Percentiles rank a stretch among this genome's conserved stretches.
These are phyloP conservation scores for Anagyrus pseudococci DNA, from an alignment of 2,888 invertebrate species.

Conservation along the genomic window DNA sequence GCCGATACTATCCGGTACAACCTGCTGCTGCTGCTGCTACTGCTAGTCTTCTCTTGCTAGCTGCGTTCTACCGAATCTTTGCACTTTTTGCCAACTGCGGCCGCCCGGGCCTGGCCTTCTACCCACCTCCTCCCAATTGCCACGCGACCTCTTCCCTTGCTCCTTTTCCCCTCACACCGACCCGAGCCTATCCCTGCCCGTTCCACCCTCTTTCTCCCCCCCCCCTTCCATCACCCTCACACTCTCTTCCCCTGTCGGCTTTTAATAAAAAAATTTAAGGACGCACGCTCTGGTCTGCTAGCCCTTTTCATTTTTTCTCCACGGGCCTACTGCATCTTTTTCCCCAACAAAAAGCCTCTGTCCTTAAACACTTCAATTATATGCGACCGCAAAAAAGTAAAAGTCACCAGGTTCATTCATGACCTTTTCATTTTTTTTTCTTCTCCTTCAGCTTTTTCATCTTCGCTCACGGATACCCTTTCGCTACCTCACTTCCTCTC, in stretches of 20 bases:
- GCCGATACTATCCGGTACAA: no score
- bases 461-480: not conserved
- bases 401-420: constrained; percentile 22
- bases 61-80: constrained; percentile 45
- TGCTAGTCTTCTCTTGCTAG: no score
- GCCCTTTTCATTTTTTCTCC: constrained; percentile 30
- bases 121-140: constrained; percentile 47
- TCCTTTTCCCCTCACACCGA: no score
- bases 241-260: no score
- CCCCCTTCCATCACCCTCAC: constrained; percentile 34
- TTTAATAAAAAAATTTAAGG: constrained; percentile 32
- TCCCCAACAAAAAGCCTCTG: constrained; percentile 14
- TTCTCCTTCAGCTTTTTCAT: not conserved
- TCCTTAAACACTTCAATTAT: constrained; percentile 36
- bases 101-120: no score
- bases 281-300: constrained; percentile 1
- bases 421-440: constrained; percentile 12
- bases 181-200: no score
- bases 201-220: constrained; percentile 26
- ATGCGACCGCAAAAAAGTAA: constrained; percentile 20
- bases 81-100: constrained; percentile 41
- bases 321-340: constrained; percentile 5
- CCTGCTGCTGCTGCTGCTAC: no score
- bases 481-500: no score
- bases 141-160: constrained; percentile 48